phyloP scores from a whole-genome alignment of 2,888 invertebrate species.

The Mellilla xanthometata region DNA sequence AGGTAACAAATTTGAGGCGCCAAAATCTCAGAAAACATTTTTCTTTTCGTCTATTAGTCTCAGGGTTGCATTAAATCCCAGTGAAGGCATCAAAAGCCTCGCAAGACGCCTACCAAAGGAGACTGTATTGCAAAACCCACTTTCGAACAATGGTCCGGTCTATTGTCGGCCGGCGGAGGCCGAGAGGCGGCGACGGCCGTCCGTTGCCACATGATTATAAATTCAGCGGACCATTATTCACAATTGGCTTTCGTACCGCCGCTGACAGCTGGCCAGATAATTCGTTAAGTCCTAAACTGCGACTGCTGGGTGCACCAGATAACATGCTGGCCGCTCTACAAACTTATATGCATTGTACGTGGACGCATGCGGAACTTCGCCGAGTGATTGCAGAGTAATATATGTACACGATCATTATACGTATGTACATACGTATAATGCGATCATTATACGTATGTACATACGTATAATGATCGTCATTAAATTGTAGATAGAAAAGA shows the following conservation, averaged over 20 bases:
- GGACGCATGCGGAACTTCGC: background rate
- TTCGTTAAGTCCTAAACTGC: conserved; percentile 74
- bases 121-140: conserved; percentile 29
- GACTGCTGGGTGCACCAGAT: conserved; percentile 70
- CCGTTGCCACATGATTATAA: conserved; percentile 35
- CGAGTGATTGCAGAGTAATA: no score
- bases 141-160: conserved; percentile 32
- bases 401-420: no score
- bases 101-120: conserved; percentile 27
- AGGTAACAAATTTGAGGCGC: no score
- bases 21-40: background rate
- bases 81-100: conserved; percentile 13
- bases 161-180: conserved; percentile 29
- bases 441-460: no score
- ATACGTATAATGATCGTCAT: no score
- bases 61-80: conserved; percentile 20
- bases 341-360: background rate
- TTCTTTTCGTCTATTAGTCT: conserved; percentile 15
- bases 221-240: conserved; percentile 58
- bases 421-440: no score
- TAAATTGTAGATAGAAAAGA: no score
- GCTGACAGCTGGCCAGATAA: conserved; percentile 67
- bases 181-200: conserved; percentile 14
- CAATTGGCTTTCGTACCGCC: conserved; percentile 68
- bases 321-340: conserved; percentile 55